A percentile compares a stretch with the other conserved stretches of the same genome.
phyloP scores from a whole-genome alignment of 2,113 vertebrate genomes.

The Haliaeetus leucogaster region DNA sequence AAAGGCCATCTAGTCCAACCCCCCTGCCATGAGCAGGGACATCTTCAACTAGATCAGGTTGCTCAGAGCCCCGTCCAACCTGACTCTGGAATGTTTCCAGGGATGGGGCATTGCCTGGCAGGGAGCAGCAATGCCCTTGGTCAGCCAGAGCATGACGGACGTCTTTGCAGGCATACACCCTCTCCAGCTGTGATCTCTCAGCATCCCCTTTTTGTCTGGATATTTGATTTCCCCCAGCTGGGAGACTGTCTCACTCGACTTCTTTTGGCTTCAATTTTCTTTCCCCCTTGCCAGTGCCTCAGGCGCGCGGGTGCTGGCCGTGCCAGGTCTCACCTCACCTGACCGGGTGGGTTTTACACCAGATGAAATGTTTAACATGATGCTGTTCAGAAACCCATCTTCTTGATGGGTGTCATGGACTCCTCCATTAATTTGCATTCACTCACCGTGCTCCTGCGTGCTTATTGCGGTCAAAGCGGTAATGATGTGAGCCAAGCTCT shows the following conservation, averaged over 20 bases:
- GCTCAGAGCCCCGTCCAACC: neutral
- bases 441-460: accelerated
- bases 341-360: neutral
- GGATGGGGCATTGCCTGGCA: neutral
- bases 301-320: accelerated
- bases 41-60: accelerated
- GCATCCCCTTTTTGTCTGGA: neutral
- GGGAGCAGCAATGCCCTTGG: neutral
- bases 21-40: neutral
- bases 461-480: accelerated
- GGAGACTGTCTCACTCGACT: neutral
- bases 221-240: neutral
- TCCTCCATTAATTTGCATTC: neutral
- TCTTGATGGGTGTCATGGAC: neutral
- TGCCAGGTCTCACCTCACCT: neutral
- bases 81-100: neutral
- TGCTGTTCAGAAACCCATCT: neutral
- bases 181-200: neutral
- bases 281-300: neutral
- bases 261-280: neutral
- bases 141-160: accelerated
- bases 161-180: neutral
- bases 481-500: neutral
- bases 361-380: neutral
- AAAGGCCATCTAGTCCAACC: neutral